These are phyloP conservation scores for Hybognathus amarus DNA, from an alignment of 2,797 vertebrate genomes.

Conservation along the genomic window DNA sequence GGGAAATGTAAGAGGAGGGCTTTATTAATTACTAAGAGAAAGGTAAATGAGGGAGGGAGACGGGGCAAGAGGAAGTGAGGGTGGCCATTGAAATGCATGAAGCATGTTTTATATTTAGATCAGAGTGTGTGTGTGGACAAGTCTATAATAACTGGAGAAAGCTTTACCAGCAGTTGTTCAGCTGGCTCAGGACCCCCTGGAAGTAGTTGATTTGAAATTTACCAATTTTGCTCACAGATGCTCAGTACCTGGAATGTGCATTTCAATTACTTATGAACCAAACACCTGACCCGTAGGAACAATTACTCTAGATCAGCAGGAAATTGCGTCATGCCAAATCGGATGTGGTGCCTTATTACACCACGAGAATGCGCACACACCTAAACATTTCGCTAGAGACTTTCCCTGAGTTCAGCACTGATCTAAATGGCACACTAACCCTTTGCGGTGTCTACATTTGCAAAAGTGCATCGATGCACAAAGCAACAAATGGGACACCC, in stretches of 20 bases:
- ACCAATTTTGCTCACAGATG: neutral
- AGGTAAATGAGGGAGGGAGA: conserved; percentile 24
- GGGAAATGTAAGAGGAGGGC: conserved; percentile 41
- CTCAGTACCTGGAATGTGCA: neutral
- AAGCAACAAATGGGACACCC: neutral
- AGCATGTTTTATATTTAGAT: conserved; percentile 42
- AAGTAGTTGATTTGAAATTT: neutral
- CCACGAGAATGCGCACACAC: neutral
- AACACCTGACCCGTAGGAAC: neutral
- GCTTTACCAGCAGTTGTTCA: neutral
- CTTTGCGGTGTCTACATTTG: neutral
- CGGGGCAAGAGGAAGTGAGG: conserved; percentile 13
- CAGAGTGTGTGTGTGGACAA: conserved; percentile 38
- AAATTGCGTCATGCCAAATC: neutral
- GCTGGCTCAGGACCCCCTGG: neutral
- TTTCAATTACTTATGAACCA: neutral
- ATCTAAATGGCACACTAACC: neutral
- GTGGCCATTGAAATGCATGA: conserved; percentile 27
- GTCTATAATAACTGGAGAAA: neutral
- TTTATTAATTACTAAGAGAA: conserved; percentile 54
- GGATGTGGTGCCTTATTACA: neutral
- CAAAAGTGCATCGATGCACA: neutral
- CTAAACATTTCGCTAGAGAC: neutral
- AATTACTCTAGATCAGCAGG: neutral
- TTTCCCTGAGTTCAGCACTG: neutral